These are phyloP conservation scores for Aleiodes testaceus DNA, from an alignment of 2,888 invertebrate species.

Conservation along the genomic window DNA sequence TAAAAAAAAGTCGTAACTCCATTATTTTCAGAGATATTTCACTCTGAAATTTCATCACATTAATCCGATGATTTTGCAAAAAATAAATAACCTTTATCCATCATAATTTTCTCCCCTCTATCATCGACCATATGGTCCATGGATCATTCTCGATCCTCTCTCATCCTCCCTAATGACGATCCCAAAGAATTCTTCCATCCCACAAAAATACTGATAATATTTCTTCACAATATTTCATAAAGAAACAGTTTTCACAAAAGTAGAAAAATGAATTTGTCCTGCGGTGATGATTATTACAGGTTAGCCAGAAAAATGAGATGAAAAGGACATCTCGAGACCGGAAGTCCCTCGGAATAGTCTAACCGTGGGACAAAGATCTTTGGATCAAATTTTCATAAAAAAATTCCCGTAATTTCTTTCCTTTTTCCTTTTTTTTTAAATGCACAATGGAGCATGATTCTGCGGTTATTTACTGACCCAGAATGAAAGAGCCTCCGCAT, in stretches of 20 bases:
- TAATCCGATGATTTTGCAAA: slow-evolving; percentile 54
- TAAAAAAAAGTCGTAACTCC: no score
- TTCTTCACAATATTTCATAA: slow-evolving; percentile 20
- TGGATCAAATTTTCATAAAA: background rate
- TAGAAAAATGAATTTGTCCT: background rate
- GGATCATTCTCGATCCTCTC: slow-evolving; percentile 7
- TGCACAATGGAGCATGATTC: slow-evolving; percentile 52
- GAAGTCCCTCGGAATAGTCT: slow-evolving; percentile 34
- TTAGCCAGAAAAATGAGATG: background rate
- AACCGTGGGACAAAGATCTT: slow-evolving; percentile 13
- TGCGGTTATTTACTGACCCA: slow-evolving; percentile 52
- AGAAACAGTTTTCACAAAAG: background rate
- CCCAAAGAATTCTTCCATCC: slow-evolving; percentile 48
- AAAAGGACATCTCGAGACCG: slow-evolving; percentile 41
- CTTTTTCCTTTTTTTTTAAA: no score
- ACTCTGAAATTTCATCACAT: no score
- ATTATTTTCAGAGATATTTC: no score
- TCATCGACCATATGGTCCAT: slow-evolving; percentile 53
- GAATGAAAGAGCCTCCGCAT: slow-evolving; percentile 3
- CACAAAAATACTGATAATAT: slow-evolving; percentile 9
- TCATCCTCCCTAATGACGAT: slow-evolving; percentile 42
- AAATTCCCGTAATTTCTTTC: no score
- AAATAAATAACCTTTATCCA: slow-evolving; percentile 50
- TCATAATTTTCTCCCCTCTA: slow-evolving; percentile 43
- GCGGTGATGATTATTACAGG: slow-evolving; percentile 21